Percentiles rank a stretch among this genome's conserved stretches.
These are phyloP conservation scores for Plagiodera versicolora DNA, from an alignment of 2,888 invertebrate species.

Conservation along the genomic window DNA sequence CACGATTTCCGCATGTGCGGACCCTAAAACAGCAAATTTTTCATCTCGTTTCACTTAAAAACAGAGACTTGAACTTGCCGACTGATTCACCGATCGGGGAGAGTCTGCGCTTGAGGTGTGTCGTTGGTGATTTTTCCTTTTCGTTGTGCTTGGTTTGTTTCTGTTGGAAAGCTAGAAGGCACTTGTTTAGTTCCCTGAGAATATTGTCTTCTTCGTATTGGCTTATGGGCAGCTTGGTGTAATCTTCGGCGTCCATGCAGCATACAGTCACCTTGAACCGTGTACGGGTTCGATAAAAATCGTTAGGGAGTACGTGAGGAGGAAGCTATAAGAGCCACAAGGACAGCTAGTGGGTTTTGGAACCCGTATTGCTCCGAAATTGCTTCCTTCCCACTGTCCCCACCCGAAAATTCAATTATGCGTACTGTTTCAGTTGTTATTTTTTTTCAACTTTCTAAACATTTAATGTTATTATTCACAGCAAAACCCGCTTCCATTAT, in stretches of 20 bases:
- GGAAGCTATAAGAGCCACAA: too few species aligned
- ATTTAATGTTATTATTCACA: too few species aligned
- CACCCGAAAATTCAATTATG: too few species aligned
- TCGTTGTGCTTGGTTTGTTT: slow-evolving; percentile 50
- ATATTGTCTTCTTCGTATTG: slow-evolving; percentile 81
- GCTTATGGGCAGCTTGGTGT: slow-evolving; percentile 65
- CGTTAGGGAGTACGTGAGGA: not conserved
- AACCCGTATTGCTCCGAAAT: too few species aligned
- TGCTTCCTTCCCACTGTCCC: too few species aligned
- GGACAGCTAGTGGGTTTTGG: too few species aligned
- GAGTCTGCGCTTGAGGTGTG: slow-evolving; percentile 58
- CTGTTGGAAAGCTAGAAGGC: slow-evolving; percentile 75
- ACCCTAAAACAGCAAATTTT: too few species aligned
- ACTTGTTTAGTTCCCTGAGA: slow-evolving; percentile 79
- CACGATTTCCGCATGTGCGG: slow-evolving; percentile 65
- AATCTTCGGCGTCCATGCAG: slow-evolving; percentile 79
- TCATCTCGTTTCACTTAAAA: not conserved
- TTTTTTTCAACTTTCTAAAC: too few species aligned
- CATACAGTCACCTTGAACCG: slow-evolving; percentile 64
- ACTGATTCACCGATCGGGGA: slow-evolving; percentile 75
- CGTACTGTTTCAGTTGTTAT: too few species aligned
- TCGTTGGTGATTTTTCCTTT: slow-evolving; percentile 19
- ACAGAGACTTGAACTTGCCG: too few species aligned
- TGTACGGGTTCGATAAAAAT: not conserved
- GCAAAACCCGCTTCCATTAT: too few species aligned